phyloP scores from a whole-genome alignment of 2,797 vertebrate species.

The Myotis myotis region DNA sequence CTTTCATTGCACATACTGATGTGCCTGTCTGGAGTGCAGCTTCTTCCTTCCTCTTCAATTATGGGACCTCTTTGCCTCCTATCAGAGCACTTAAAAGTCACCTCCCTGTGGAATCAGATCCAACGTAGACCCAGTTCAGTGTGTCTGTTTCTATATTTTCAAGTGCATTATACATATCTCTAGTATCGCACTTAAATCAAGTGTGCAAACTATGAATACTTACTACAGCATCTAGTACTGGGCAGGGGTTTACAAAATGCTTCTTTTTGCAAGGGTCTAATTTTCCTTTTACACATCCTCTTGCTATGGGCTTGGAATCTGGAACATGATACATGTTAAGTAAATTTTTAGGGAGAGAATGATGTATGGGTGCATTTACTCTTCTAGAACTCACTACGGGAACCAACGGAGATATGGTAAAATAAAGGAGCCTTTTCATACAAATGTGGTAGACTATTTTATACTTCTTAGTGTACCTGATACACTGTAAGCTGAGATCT shows the following conservation, averaged over 20 bases:
- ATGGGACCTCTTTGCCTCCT: background rate
- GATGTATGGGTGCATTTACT: background rate
- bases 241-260: background rate
- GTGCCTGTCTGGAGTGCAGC: background rate
- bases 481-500: background rate
- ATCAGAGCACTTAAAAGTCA: background rate
- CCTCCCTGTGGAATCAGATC: background rate
- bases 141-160: background rate
- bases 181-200: background rate
- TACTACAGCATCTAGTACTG: background rate
- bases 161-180: background rate
- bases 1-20: background rate
- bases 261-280: background rate
- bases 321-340: background rate
- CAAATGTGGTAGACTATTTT: background rate
- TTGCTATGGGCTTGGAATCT: background rate
- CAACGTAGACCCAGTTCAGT: background rate
- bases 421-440: background rate
- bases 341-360: background rate
- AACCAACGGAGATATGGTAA: background rate
- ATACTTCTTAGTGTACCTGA: background rate
- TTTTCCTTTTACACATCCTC: background rate
- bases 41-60: background rate
- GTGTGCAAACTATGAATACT: background rate
- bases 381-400: background rate